Evolutionary conservation across 2,797 vertebrate genomes (phyloP).

Genomic region (Ptychadena robeensis): DNA sequence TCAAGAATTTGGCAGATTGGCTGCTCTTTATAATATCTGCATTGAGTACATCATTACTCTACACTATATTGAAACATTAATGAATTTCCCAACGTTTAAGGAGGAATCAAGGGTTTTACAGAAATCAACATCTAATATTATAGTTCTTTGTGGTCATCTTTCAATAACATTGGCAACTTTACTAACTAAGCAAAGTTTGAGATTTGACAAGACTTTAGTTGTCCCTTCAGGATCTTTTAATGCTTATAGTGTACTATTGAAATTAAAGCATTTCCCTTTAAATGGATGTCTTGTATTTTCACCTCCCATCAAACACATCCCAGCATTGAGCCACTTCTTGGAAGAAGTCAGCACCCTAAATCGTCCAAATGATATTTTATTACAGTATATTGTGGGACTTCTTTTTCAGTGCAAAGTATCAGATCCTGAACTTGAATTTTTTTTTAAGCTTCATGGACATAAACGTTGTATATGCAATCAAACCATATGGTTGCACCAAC

Average conservation of each 20-base stretch:
- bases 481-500: background rate
- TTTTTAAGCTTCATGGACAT: background rate
- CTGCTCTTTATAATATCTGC: background rate
- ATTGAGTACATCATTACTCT: background rate
- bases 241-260: too few relatives aligned
- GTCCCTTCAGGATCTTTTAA: background rate
- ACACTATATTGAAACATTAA: background rate
- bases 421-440: background rate
- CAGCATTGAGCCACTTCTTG: background rate
- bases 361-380: conserved; percentile 6
- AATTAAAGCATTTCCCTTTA: background rate
- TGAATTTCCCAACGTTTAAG: background rate
- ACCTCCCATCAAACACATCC: background rate
- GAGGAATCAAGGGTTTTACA: background rate
- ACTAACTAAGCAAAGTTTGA: background rate
- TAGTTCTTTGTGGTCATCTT: background rate
- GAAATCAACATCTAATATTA: background rate
- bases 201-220: background rate
- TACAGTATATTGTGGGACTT: background rate
- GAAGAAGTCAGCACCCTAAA: background rate
- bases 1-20: background rate
- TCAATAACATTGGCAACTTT: background rate
- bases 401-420: background rate
- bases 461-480: background rate
- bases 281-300: background rate